These are phyloP conservation scores for Stenichneumon culpator DNA, from an alignment of 2,888 invertebrate species.

Conservation along the genomic window DNA sequence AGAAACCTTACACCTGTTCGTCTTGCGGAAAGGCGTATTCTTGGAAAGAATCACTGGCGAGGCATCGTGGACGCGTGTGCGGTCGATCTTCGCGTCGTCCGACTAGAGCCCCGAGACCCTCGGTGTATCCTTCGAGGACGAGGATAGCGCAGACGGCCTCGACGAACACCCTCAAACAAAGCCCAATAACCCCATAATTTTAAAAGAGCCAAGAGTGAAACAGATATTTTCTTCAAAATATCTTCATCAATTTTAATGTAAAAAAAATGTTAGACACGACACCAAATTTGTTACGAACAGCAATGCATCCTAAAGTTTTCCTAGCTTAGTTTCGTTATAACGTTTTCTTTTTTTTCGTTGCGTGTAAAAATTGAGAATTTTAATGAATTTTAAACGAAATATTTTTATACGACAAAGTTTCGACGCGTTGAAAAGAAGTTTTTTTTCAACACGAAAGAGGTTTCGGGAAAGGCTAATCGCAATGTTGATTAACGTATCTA, in stretches of 20 bases:
- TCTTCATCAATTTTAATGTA: not conserved
- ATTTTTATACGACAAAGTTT: too few species aligned
- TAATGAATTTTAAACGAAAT: not conserved
- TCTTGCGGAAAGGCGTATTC: not conserved
- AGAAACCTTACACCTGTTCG: slow-evolving; percentile 6
- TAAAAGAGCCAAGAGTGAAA: not conserved
- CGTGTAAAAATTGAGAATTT: not conserved
- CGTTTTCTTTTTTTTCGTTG: not conserved
- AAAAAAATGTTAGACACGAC: not conserved
- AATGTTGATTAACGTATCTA: not conserved
- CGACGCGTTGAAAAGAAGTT: not conserved
- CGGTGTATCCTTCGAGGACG: not conserved
- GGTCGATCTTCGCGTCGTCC: not conserved
- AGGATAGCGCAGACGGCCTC: not conserved
- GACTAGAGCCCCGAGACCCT: not conserved
- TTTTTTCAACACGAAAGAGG: not conserved
- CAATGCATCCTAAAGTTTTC: not conserved
- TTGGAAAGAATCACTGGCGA: slow-evolving; percentile 3
- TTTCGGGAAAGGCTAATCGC: not conserved
- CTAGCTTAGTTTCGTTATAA: not conserved
- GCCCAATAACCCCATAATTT: not conserved
- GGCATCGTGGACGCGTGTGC: not conserved
- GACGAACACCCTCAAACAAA: not conserved
- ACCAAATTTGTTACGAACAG: not conserved
- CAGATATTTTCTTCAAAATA: not conserved